Base-by-base conservation (phyloP, 2,797 vertebrate species). In the Stomatorhinus walkeri region DNA sequence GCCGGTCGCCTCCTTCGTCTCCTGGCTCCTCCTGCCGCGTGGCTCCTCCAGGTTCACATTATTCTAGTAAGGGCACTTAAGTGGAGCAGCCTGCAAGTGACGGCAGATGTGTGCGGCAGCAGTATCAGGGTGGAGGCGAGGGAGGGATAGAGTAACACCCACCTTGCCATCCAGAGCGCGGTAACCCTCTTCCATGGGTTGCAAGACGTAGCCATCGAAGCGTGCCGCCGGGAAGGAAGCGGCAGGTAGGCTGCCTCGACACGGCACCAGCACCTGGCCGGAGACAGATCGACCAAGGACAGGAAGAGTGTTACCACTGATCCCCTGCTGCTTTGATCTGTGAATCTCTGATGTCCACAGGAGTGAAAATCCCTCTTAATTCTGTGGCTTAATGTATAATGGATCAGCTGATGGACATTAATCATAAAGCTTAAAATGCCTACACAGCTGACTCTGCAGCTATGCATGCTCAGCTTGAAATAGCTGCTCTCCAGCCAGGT, bases 111-210 rank as follows among this genome's bases (percentile, higher is more conserved):
- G 68, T 16, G 68, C 32, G 32, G 2, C 14, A 16, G 68, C 4
- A 16, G 68, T 36, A 0, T 3, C 32, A 36, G 68, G 32, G 68
- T 4, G 28, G 68, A 12, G n/a, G 2, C 5, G 0, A 10, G 51
- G 4, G 28, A 16, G 4, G 52, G 7, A n/a, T 9, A 46, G 9
- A 32, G 36, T 40, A 22, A n/a, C 2, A 4, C 88, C 52, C 92
- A 97, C 98, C 97, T 98, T 98, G 91, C 97, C 98, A 93, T 97
- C 97, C 43, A 94, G 91, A 3, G 98, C 98, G 90, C 94, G 95
- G 93, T 97, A 99, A 1, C 94, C 95, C 36, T 95, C 95, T 87
- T 97, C 97, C 61, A 86, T 89, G 0, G 97, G 96, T 88, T 95
- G 95, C 90, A 99, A 93, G 88, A 99, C 91, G 8, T 99, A 99